phyloP scores from a whole-genome alignment of 2,888 invertebrate species.

The Chesias legatella region DNA sequence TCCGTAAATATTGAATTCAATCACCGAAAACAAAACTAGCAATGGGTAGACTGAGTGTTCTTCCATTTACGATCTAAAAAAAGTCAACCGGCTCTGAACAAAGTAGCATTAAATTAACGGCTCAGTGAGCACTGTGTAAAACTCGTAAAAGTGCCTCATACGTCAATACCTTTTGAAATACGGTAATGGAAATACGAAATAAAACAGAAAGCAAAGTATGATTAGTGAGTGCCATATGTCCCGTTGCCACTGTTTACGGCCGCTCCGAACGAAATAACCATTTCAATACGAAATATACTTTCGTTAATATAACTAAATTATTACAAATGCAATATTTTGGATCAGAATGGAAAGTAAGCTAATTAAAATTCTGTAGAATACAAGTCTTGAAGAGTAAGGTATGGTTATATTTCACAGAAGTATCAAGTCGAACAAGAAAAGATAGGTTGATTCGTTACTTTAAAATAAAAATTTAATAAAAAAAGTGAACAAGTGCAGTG shows the following conservation, averaged over 20 bases:
- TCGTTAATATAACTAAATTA: constrained; percentile 36
- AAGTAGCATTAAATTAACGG: constrained; percentile 63
- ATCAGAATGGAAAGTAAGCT: neutral
- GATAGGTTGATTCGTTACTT: too few species aligned
- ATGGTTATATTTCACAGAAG: too few species aligned
- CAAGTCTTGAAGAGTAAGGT: too few species aligned
- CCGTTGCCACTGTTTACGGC: constrained; percentile 72
- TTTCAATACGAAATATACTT: constrained; percentile 60
- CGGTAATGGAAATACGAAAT: constrained; percentile 80
- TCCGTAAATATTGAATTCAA: too few species aligned
- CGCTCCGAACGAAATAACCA: constrained; percentile 55
- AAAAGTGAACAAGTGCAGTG: too few species aligned
- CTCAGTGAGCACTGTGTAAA: constrained; percentile 58
- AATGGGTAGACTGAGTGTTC: constrained; percentile 1
- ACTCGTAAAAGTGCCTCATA: constrained; percentile 78
- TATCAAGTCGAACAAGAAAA: too few species aligned
- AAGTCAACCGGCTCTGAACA: constrained; percentile 39
- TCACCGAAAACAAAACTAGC: too few species aligned
- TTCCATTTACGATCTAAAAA: constrained; percentile 12
- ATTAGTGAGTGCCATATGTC: constrained; percentile 76
- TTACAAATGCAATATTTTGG: constrained; percentile 1
- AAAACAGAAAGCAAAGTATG: constrained; percentile 80
- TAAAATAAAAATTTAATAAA: too few species aligned
- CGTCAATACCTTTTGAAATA: constrained; percentile 80
- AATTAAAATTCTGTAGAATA: neutral